Evolutionary conservation across 2,113 vertebrate genomes (phyloP).

Genomic region (Elanoides forficatus): DNA sequence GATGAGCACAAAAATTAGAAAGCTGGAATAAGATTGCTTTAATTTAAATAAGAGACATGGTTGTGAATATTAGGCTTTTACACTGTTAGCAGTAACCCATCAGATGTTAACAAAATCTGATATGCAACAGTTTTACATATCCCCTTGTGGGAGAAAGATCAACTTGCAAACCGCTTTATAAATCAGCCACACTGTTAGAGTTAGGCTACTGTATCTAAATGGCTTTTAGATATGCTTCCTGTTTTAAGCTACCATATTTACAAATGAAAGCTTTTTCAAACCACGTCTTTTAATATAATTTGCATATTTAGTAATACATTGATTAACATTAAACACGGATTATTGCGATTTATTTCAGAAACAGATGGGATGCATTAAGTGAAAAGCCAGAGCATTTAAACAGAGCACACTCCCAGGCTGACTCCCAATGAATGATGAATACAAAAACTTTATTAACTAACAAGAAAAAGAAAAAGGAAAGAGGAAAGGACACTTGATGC

Average conservation of each 20-base stretch:
- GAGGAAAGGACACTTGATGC: not conserved
- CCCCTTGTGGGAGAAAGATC: constrained; percentile 80
- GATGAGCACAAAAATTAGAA: constrained; percentile 71
- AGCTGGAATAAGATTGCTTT: constrained; percentile 76
- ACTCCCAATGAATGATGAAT: constrained; percentile 74
- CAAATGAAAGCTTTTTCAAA: constrained; percentile 85
- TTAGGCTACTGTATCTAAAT: constrained; percentile 83
- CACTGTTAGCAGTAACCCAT: constrained; percentile 70
- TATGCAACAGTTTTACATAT: constrained; percentile 82
- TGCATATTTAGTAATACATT: constrained; percentile 89
- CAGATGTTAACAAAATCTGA: constrained; percentile 82
- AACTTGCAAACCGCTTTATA: constrained; percentile 79
- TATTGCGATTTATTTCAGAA: constrained; percentile 87
- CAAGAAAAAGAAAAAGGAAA: not conserved
- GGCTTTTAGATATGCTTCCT: constrained; percentile 86
- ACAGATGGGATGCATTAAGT: constrained; percentile 84
- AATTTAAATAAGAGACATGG: constrained; percentile 80
- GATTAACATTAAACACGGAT: constrained; percentile 87
- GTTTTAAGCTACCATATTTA: constrained; percentile 84
- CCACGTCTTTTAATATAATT: constrained; percentile 86
- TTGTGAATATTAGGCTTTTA: constrained; percentile 73
- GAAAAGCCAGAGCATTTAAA: constrained; percentile 75
- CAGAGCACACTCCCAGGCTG: constrained; percentile 72
- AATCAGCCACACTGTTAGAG: constrained; percentile 80
- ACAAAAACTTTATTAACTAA: constrained; percentile 77